Conservation (phyloP, 2,888 invertebrate genomes). For the Caenorhabditis macrosperma region DNA sequence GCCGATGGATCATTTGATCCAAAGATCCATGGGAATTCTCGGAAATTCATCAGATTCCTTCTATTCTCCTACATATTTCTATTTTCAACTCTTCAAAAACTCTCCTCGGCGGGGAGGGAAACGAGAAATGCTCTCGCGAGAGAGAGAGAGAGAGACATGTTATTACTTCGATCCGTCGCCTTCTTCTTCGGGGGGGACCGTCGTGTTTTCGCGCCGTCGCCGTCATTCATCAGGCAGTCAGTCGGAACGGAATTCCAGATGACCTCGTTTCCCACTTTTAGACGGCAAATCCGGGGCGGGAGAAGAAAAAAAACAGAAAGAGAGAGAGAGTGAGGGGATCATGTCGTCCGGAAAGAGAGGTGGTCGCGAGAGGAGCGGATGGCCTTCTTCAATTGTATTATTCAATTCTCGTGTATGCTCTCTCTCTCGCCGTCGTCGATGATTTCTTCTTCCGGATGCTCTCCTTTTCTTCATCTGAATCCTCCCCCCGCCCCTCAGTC, state of each 20-base stretch:
- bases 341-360: constrained; percentile 18
- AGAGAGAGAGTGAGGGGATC: constrained; percentile 18
- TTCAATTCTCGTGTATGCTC: constrained; percentile 32
- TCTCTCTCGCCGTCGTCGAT: background rate
- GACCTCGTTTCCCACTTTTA: constrained; percentile 38
- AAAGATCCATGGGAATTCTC: too few relatives aligned
- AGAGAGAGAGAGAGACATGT: background rate
- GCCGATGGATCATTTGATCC: too few relatives aligned
- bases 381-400: constrained; percentile 53
- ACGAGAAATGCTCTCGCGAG: too few relatives aligned
- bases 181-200: too few relatives aligned
- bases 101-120: background rate
- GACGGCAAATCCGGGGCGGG: background rate
- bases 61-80: too few relatives aligned
- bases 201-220: background rate
- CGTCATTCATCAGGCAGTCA: constrained; percentile 36
- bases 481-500: background rate
- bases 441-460: constrained; percentile 29
- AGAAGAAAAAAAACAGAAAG: constrained; percentile 9
- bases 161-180: background rate
- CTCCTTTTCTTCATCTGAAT: constrained; percentile 19
- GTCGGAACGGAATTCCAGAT: constrained; percentile 47
- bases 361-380: constrained; percentile 16
- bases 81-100: too few relatives aligned
- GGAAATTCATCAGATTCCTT: too few relatives aligned